Evolutionary conservation across 2,113 vertebrate species (phyloP), one percentile per base, ranked within the genome.

Genomic region (Cochlearius cochlearius): DNA sequence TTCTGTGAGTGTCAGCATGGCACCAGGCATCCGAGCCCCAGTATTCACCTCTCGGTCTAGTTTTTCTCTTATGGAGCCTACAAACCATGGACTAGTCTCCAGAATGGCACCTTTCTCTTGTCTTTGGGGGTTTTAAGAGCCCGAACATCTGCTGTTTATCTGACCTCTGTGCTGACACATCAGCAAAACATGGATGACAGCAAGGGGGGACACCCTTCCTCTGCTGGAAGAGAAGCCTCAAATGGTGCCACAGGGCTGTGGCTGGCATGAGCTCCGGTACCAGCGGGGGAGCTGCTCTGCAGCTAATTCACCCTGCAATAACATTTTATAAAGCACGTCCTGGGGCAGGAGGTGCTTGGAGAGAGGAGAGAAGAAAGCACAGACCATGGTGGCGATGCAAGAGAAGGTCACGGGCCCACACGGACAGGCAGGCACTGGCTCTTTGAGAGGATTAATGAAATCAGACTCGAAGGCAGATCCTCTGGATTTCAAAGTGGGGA

Each of bases 301-400:
- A 64, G 34, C 16, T 53, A 59, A 55, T 67, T 34, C 41, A 84
- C 7, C 27, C 38, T 66, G 18, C 27, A 87, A 19, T 7, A 79
- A 36, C 15, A 39, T 56, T 58, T 80, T 78, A 22, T 67, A 60
- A 63, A 72, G 32, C 26, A 59, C 58, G 41, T 62, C n/a, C n/a
- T 59, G n/a, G 25, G 41, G 36, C 41, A 71, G 50, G 17, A 81
- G 25, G 6, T 69, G 15, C 16, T 43, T 47, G 38, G 52, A 84
- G 36, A 73, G 41, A 69, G 45, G 15, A 89, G 8, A 0, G 2
- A 71, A 53, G 55, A 36, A 49, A 32, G 32, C 43, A 36, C 8
- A 49, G 45, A 60, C 29, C 52, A 41, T 7, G 59, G 34, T 6
- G 23, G 2, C 0, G 0, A 10, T 38, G 13, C 2, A 3, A 78